Evolutionary conservation across 2,888 invertebrate genomes (phyloP).

Genomic region (Pelosia muscerda): DNA sequence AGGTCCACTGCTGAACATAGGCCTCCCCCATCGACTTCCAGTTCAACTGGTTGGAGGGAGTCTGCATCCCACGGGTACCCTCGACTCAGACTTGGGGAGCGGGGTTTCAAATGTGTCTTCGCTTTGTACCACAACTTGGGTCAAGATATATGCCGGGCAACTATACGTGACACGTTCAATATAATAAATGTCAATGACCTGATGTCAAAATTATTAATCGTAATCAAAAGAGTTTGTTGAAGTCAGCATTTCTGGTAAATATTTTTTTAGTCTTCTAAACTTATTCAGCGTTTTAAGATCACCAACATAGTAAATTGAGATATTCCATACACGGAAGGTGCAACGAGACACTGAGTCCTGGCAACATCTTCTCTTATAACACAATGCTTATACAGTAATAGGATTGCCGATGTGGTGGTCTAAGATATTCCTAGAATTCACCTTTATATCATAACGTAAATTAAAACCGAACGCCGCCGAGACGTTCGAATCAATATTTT

Average conservation of each 20-base stretch:
- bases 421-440: constrained; percentile 59
- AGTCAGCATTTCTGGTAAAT: constrained; percentile 34
- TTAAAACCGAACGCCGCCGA: constrained; percentile 29
- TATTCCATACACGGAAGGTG: constrained; percentile 43
- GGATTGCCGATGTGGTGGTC: constrained; percentile 61
- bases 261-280: too few species aligned
- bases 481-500: constrained; percentile 9
- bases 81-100: too few species aligned
- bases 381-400: constrained; percentile 62
- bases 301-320: constrained; percentile 34
- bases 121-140: too few species aligned
- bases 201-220: not conserved
- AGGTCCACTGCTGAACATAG: too few species aligned
- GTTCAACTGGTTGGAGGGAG: too few species aligned
- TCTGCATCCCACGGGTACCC: too few species aligned
- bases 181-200: too few species aligned
- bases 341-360: constrained; percentile 58
- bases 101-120: too few species aligned
- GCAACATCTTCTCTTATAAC: constrained; percentile 64
- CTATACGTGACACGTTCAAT: not conserved
- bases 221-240: not conserved
- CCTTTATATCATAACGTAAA: constrained; percentile 25
- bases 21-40: too few species aligned
- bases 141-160: too few species aligned
- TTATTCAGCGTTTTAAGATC: constrained; percentile 36